phyloP scores from a whole-genome alignment of 2,113 vertebrate genomes.

The Xiphophorus hellerii region DNA sequence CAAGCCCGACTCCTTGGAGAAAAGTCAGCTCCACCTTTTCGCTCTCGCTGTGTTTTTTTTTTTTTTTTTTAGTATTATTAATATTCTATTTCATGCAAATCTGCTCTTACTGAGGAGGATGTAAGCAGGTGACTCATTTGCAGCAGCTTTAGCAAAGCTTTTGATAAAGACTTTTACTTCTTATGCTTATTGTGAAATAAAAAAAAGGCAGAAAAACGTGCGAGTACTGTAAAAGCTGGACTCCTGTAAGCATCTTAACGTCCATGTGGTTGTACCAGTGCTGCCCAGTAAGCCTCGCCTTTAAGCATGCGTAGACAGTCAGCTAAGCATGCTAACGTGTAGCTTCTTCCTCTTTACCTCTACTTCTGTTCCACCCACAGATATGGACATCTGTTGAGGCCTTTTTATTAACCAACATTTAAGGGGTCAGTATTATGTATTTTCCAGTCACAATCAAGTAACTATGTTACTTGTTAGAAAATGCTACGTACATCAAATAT shows the following conservation, averaged over 20 bases:
- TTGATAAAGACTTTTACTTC: constrained; percentile 36
- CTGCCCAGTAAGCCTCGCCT: constrained; percentile 53
- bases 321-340: constrained; percentile 45
- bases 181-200: constrained; percentile 42
- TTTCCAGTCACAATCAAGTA: no score
- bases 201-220: constrained; percentile 28
- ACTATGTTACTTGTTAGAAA: no score
- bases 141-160: constrained; percentile 50
- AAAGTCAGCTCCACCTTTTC: constrained; percentile 30
- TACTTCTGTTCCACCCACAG: constrained; percentile 22
- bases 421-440: no score
- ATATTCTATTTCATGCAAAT: constrained; percentile 51
- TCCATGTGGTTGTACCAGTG: constrained; percentile 40
- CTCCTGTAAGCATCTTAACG: constrained; percentile 55
- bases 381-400: constrained; percentile 34
- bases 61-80: neutral
- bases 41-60: constrained; percentile 19
- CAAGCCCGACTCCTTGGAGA: constrained; percentile 28
- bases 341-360: constrained; percentile 19
- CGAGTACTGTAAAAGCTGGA: constrained; percentile 36
- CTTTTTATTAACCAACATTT: constrained; percentile 19
- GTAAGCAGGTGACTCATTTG: constrained; percentile 48
- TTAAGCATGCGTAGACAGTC: constrained; percentile 64
- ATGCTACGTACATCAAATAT: no score
- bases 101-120: constrained; percentile 41